Conservation (phyloP, 2,797 vertebrate species). For the Mareca strepera region DNA sequence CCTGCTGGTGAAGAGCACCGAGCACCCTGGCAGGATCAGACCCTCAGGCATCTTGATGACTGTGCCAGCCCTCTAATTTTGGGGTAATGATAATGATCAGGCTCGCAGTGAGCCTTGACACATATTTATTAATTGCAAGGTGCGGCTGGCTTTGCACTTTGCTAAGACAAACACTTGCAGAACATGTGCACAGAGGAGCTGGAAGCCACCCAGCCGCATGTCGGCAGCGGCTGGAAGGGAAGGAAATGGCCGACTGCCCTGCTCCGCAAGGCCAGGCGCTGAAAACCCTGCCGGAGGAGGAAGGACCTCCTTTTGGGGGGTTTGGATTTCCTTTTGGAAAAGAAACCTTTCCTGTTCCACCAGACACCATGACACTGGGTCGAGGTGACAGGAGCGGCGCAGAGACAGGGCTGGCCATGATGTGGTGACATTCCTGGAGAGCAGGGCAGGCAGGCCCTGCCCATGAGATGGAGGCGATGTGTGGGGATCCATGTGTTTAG, state of each 20-base stretch:
- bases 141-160: constrained; percentile 60
- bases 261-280: neutral
- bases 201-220: constrained; percentile 65
- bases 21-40: constrained; percentile 50
- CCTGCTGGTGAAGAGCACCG: neutral
- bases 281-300: neutral
- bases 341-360: constrained; percentile 5
- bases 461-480: constrained; percentile 28
- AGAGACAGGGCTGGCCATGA: constrained; percentile 29
- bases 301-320: neutral
- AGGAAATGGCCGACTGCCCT: constrained; percentile 57
- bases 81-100: constrained; percentile 58
- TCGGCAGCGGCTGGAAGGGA: constrained; percentile 63
- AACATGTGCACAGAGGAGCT: constrained; percentile 63
- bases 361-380: constrained; percentile 16
- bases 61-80: constrained; percentile 58
- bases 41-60: constrained; percentile 7
- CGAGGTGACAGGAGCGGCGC: constrained; percentile 15
- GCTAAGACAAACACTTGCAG: constrained; percentile 69
- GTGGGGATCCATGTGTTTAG: constrained; percentile 36
- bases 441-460: constrained; percentile 15
- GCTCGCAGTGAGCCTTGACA: constrained; percentile 69
- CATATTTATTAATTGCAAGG: constrained; percentile 78
- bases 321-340: neutral
- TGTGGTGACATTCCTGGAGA: constrained; percentile 53